These are phyloP conservation scores for Diplazon laetatorius DNA, from an alignment of 2,888 invertebrate genomes.

Conservation along the genomic window DNA sequence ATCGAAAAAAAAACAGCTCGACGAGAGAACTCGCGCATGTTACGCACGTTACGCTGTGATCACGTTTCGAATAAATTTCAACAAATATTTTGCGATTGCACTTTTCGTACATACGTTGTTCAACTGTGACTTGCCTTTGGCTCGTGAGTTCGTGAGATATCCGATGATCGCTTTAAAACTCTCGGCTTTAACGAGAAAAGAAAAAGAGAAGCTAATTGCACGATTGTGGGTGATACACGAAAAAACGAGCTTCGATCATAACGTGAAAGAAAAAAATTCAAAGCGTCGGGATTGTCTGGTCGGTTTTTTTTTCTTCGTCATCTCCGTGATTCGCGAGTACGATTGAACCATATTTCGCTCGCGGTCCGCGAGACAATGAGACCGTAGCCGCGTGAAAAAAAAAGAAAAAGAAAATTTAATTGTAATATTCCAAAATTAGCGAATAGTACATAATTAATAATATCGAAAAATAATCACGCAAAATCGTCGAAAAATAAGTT, in stretches of 20 bases:
- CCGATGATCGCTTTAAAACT: constrained; percentile 28
- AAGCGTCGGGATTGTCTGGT: constrained; percentile 10
- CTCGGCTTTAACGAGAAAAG: constrained; percentile 10
- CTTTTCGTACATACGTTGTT: constrained; percentile 39
- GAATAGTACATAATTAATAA: constrained; percentile 49
- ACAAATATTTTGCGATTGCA: constrained; percentile 23
- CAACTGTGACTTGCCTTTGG: constrained; percentile 18
- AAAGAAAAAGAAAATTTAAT: constrained; percentile 25
- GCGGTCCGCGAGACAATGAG: background rate
- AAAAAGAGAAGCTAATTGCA: background rate
- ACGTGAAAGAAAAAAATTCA: background rate
- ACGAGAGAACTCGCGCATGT: constrained; percentile 10
- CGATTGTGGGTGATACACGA: background rate
- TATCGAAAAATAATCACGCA: constrained; percentile 28
- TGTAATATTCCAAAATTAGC: constrained; percentile 45
- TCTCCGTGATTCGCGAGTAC: background rate
- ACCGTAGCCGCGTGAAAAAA: constrained; percentile 7
- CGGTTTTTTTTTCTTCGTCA: constrained; percentile 4
- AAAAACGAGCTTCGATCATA: constrained; percentile 14
- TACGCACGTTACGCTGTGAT: constrained; percentile 3
- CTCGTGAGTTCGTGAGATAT: constrained; percentile 7
- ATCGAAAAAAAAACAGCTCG: constrained; percentile 10
- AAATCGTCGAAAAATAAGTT: constrained; percentile 16
- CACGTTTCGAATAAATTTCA: constrained; percentile 34
- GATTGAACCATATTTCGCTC: background rate